phyloP scores from a whole-genome alignment of 2,113 vertebrate genomes.

The Gopherus flavomarginatus region DNA sequence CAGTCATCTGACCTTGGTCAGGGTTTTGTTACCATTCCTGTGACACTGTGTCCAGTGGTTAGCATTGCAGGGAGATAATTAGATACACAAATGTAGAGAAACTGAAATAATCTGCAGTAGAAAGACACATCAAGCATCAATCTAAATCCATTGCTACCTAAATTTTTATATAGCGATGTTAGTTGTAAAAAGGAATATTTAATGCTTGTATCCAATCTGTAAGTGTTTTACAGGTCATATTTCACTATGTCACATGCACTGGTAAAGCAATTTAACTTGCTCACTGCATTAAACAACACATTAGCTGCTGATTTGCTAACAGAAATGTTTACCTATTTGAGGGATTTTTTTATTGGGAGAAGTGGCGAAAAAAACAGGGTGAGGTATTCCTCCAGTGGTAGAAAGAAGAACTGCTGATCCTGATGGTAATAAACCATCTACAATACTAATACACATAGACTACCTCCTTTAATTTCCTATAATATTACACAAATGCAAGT shows the following conservation, averaged over 20 bases:
- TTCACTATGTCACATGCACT: not conserved
- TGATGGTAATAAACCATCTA: not conserved
- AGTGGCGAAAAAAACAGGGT: not conserved
- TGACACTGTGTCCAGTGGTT: too few relatives aligned
- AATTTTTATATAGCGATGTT: too few relatives aligned
- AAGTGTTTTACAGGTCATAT: not conserved
- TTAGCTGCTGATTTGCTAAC: not conserved
- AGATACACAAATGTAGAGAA: too few relatives aligned
- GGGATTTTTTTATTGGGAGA: not conserved
- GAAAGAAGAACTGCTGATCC: not conserved
- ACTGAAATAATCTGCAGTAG: too few relatives aligned
- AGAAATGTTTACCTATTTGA: not conserved
- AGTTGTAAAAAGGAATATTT: too few relatives aligned
- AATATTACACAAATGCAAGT: not conserved
- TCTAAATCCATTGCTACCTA: too few relatives aligned
- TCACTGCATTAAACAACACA: not conserved
- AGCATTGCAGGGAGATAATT: too few relatives aligned
- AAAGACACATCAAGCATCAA: too few relatives aligned
- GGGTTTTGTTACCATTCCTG: too few relatives aligned
- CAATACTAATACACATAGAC: not conserved
- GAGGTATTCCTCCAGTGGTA: not conserved
- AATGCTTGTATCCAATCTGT: too few relatives aligned
- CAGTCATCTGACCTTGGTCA: too few relatives aligned
- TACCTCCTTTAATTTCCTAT: not conserved
- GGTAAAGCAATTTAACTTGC: not conserved